phyloP scores from a whole-genome alignment of 2,888 invertebrate genomes.

The Bimastos eiseni region DNA sequence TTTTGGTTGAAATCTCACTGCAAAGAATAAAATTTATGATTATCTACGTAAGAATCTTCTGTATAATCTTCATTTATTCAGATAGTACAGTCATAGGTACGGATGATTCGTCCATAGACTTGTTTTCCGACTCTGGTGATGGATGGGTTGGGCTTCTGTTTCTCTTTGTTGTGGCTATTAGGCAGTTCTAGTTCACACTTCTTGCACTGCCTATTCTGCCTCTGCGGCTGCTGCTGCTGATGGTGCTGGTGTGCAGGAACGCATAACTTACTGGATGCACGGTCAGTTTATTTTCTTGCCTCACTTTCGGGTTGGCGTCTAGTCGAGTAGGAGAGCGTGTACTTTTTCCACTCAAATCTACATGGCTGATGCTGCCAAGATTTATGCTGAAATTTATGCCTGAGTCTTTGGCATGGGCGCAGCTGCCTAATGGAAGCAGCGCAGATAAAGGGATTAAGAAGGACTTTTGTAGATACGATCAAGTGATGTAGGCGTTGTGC shows the following conservation, averaged over 20 bases:
- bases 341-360: not conserved
- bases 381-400: not conserved
- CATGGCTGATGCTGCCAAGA: not conserved
- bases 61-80: not conserved
- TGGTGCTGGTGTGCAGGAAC: not conserved
- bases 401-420: not conserved
- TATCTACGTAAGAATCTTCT: not conserved
- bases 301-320: not conserved
- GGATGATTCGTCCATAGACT: not conserved
- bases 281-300: constrained; percentile 6
- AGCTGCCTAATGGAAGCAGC: not conserved
- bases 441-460: not conserved
- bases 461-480: not conserved
- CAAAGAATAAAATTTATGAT: not conserved
- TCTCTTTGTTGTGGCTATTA: not conserved
- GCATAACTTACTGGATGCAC: not conserved
- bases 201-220: not conserved
- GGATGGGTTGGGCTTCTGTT: not conserved
- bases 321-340: not conserved
- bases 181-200: not conserved
- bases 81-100: not conserved
- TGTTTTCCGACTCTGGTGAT: constrained; percentile 1
- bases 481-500: not conserved
- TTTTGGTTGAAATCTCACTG: not conserved
- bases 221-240: too few relatives aligned